phyloP scores from a whole-genome alignment of 2,888 invertebrate genomes.

The Mystacides longicornis region DNA sequence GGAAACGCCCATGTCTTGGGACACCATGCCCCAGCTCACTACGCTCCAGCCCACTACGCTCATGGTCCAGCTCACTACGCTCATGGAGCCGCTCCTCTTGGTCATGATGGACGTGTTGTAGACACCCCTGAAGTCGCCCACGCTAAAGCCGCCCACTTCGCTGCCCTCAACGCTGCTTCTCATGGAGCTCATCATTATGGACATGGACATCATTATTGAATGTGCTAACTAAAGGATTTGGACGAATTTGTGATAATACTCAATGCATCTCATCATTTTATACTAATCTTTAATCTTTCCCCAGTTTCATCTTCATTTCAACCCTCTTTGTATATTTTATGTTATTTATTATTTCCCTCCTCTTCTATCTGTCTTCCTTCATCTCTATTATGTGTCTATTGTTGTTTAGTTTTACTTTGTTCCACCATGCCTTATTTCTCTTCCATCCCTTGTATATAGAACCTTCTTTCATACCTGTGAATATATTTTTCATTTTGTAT shows the following conservation, averaged over 20 bases:
- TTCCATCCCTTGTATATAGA: too few species aligned
- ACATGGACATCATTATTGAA: constrained; percentile 3
- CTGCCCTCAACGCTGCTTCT: neutral
- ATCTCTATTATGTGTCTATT: too few species aligned
- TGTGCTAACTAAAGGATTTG: neutral
- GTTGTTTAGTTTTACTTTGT: too few species aligned
- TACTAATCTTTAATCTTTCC: too few species aligned
- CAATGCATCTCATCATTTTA: neutral
- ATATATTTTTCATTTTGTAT: too few species aligned
- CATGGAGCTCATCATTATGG: constrained; percentile 3
- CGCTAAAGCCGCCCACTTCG: constrained; percentile 5
- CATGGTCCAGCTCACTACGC: constrained; percentile 1
- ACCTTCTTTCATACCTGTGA: too few species aligned
- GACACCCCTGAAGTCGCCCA: constrained; percentile 4
- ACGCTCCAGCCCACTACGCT: neutral
- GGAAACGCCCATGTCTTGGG: constrained; percentile 3
- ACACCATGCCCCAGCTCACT: constrained; percentile 5
- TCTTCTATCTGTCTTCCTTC: too few species aligned
- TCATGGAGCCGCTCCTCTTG: neutral
- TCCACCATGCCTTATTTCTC: too few species aligned
- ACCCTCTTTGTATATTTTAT: neutral
- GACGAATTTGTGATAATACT: neutral
- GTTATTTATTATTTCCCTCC: neutral
- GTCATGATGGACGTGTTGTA: constrained; percentile 1
- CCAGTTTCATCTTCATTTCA: neutral